Base-by-base conservation (phyloP, 2,888 invertebrate genomes). In the Eucriotettix oculatus region DNA sequence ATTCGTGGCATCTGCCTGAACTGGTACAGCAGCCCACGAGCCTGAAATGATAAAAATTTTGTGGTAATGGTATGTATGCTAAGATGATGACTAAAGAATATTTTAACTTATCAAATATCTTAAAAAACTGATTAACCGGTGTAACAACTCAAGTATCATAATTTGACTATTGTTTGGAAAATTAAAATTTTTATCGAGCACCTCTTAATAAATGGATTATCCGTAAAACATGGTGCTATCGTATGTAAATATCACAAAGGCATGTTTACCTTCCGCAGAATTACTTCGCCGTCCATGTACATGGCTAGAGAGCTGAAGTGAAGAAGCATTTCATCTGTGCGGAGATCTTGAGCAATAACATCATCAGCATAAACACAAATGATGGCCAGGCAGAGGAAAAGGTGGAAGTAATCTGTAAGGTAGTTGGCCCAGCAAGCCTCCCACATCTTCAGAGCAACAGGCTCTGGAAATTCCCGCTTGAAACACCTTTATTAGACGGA, bases 361-460 rank as follows among this genome's bases (percentile, higher is more conserved):
- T 93, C 93, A 69, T 92, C 92, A 5, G 88, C 88, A 71, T 96
- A 97, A 42, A 94, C 90, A 52, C 89, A 87, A 64, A 96, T 86
- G 68, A 97, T 94, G 59, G 96, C 90, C 66, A 94, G 79, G 71
- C 94, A 94, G 60, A 97, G 79, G 75, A 97, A 97, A 68, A 97
- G 77, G 71, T 97, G 95, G 76, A 97, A 97, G 73, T 94, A 94
- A 72, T 94, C 92, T 0, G 96, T 96, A 70, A 94, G 83, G 73
- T 93, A 95, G 75, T 93, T 93, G 0, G 94, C 88, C 97, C 97
- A 97, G 75, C 96, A 97, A 3, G 94, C 89, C 75, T 96, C 93
- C 94, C 94, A 95, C 87, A 95, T 93, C 43, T 87, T 79, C 54
- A 94, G 79, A 0, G 92, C 92, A 48, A 90, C 88, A 14, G 85